Evolutionary conservation across 2,113 vertebrate species (phyloP).

Genomic region (Gallinago paraguaiae): DNA sequence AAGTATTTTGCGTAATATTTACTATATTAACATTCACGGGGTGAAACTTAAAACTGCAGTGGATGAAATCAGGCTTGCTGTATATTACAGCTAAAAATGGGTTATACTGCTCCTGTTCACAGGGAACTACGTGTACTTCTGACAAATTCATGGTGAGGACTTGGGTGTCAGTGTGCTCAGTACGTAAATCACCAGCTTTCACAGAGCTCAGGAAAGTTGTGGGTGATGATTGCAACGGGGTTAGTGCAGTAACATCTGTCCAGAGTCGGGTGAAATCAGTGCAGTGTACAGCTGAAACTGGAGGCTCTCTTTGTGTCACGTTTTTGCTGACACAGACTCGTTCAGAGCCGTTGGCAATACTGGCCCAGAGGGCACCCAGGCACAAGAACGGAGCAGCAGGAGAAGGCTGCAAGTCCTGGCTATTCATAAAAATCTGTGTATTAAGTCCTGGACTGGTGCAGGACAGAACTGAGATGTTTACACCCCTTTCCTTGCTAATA

Average conservation of each 20-base stretch:
- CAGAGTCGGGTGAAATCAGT: neutral
- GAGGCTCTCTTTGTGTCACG: neutral
- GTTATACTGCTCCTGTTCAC: neutral
- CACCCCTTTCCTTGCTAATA: neutral
- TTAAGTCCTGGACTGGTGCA: neutral
- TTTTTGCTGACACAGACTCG: neutral
- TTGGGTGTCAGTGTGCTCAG: neutral
- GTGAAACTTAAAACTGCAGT: neutral
- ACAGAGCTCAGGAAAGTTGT: neutral
- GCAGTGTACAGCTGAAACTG: neutral
- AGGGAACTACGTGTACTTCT: accelerated
- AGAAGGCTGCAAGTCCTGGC: neutral
- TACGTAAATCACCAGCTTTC: neutral
- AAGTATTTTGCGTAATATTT: neutral
- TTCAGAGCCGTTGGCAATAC: neutral
- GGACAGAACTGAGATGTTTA: neutral
- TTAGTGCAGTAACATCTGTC: neutral
- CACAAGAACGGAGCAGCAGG: accelerated
- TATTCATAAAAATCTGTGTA: neutral
- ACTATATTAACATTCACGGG: neutral
- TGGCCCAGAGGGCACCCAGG: neutral
- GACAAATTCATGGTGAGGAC: neutral
- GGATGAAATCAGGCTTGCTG: neutral
- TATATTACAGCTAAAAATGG: neutral
- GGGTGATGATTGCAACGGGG: neutral